phyloP scores from a whole-genome alignment of 1,140 invertebrate species.

The Lepidostoma basale region DNA sequence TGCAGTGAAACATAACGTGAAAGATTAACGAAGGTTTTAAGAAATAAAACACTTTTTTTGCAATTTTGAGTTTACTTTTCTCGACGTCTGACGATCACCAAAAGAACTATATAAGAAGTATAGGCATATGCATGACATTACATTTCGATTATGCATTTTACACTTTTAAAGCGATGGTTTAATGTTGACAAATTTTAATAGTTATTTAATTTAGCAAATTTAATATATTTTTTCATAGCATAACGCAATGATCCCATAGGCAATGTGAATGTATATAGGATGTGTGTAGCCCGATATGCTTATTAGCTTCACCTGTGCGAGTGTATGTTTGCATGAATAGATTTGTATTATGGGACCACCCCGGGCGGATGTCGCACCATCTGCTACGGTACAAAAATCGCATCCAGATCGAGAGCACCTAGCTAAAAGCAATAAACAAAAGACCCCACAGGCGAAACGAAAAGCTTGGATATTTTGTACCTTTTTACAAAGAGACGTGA shows the following conservation, averaged over 20 bases:
- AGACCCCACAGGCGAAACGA: neutral
- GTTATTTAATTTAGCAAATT: no score
- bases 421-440: neutral
- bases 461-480: no score
- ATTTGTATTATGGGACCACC: slow-evolving; percentile 34
- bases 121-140: no score
- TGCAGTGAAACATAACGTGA: no score
- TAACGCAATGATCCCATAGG: neutral
- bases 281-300: neutral
- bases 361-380: slow-evolving; percentile 35
- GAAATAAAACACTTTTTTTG: no score
- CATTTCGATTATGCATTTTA: no score
- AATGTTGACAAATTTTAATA: no score
- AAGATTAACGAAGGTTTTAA: no score
- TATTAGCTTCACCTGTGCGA: slow-evolving; percentile 11
- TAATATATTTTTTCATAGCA: neutral
- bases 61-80: no score
- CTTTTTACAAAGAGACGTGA: neutral
- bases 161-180: no score
- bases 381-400: neutral
- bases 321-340: slow-evolving; percentile 26
- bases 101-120: no score
- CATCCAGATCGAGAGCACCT: neutral
- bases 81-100: no score
- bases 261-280: neutral